phyloP scores from a whole-genome alignment of 2,113 vertebrate genomes.

The Gorsachius goisagi region DNA sequence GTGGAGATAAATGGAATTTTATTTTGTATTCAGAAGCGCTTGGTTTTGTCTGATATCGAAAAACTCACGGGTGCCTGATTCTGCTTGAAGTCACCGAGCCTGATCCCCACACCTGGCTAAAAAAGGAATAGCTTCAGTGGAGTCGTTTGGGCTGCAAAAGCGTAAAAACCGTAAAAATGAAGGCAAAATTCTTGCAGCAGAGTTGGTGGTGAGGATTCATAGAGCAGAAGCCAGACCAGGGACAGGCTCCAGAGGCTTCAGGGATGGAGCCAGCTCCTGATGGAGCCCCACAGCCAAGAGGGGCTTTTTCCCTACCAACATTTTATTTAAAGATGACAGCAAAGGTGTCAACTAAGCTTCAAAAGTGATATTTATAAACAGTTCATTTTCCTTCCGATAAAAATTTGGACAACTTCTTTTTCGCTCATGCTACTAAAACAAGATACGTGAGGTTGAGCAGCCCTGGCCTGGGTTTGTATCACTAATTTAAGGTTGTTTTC shows the following conservation, averaged over 20 bases:
- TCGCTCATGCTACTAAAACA: neutral
- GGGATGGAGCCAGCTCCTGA: neutral
- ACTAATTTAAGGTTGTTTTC: neutral
- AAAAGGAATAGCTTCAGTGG: neutral
- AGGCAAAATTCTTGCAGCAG: fast-evolving
- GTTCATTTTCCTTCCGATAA: neutral
- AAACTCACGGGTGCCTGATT: fast-evolving
- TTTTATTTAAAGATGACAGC: neutral
- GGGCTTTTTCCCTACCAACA: neutral
- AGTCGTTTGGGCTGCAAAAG: neutral
- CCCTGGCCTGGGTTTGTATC: neutral
- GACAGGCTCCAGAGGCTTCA: neutral
- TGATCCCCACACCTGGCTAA: neutral
- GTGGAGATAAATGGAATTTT: neutral
- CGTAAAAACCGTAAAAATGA: neutral
- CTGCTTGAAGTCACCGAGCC: neutral
- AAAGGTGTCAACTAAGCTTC: neutral
- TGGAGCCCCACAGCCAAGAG: neutral
- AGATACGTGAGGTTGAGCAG: neutral
- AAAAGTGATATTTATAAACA: neutral
- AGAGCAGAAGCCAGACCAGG: neutral
- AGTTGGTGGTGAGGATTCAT: neutral
- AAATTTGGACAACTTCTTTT: no score
- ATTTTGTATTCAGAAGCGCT: neutral
- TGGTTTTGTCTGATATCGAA: neutral